Percentiles rank a stretch among this genome's conserved stretches.
Conservation (phyloP, 2,888 invertebrate genomes). For the Microctonus hyperodae region DNA sequence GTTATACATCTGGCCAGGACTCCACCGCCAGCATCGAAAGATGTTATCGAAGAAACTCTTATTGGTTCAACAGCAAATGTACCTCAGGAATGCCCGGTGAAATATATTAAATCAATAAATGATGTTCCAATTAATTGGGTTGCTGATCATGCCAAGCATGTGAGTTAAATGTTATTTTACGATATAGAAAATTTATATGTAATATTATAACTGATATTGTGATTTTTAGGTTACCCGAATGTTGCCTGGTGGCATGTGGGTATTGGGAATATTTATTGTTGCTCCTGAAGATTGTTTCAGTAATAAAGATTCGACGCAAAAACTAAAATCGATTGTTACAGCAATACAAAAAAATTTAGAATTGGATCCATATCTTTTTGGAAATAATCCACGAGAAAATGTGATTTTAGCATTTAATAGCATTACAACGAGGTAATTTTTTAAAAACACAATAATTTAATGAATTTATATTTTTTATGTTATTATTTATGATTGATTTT, state of each 20-base stretch:
- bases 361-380: conserved; percentile 69
- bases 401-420: conserved; percentile 69
- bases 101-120: conserved; percentile 64
- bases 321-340: conserved; percentile 68
- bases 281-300: conserved; percentile 72
- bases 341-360: conserved; percentile 68
- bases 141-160: conserved; percentile 84
- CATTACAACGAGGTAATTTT: conserved; percentile 63
- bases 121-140: conserved; percentile 75
- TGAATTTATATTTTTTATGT: neutral
- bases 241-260: conserved; percentile 89
- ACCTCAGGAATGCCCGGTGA: conserved; percentile 57
- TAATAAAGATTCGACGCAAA: conserved; percentile 66
- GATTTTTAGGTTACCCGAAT: conserved; percentile 74
- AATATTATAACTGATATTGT: conserved; percentile 15
- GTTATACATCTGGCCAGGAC: conserved; percentile 83
- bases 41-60: conserved; percentile 60
- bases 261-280: conserved; percentile 82
- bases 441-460: neutral
- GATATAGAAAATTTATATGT: neutral
- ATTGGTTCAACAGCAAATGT: conserved; percentile 59
- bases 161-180: conserved; percentile 38
- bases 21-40: conserved; percentile 67
- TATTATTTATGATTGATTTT: conserved; percentile 15
- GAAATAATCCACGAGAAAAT: conserved; percentile 70